Percentiles rank a stretch among this genome's conserved stretches.
Conservation (phyloP, 1,140 invertebrate species). For the Idris sp. region DNA sequence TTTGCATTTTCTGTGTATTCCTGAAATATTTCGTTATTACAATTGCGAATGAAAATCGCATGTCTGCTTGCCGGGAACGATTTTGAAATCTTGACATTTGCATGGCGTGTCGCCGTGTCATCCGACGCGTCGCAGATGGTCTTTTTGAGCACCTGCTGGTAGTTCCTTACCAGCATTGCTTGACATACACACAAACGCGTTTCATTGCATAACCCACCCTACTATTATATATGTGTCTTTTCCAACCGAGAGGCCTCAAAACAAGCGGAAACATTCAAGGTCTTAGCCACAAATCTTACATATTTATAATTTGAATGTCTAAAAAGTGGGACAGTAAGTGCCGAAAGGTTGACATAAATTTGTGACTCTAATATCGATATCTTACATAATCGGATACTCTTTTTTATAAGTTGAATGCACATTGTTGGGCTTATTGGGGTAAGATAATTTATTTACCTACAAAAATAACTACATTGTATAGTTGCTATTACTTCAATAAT, state of each 20-base stretch:
- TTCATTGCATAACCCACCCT: not conserved
- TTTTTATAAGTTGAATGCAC: too few species aligned
- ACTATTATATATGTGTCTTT: slow-evolving; percentile 22
- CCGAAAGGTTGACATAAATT: slow-evolving; percentile 11
- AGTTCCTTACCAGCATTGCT: slow-evolving; percentile 24
- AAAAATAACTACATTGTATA: too few species aligned
- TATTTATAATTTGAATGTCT: slow-evolving; percentile 21
- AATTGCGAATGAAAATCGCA: slow-evolving; percentile 10
- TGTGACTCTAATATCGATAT: slow-evolving; percentile 1
- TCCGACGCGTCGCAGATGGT: slow-evolving; percentile 28
- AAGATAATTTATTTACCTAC: too few species aligned
- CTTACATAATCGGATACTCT: too few species aligned
- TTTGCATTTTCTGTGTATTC: slow-evolving; percentile 10
- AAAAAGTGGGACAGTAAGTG: slow-evolving; percentile 8
- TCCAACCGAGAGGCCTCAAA: slow-evolving; percentile 13
- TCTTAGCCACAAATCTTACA: slow-evolving; percentile 27
- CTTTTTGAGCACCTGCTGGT: slow-evolving; percentile 24
- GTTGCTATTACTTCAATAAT: too few species aligned
- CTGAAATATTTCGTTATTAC: slow-evolving; percentile 32
- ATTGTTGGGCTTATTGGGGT: too few species aligned
- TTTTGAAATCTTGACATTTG: slow-evolving; percentile 34
- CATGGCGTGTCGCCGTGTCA: slow-evolving; percentile 26
- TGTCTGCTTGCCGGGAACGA: slow-evolving; percentile 19
- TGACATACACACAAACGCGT: slow-evolving; percentile 17
- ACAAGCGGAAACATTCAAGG: slow-evolving; percentile 24